Base-by-base conservation (phyloP, 2,888 invertebrate genomes). In the Rhagophthalmus giganteus region DNA sequence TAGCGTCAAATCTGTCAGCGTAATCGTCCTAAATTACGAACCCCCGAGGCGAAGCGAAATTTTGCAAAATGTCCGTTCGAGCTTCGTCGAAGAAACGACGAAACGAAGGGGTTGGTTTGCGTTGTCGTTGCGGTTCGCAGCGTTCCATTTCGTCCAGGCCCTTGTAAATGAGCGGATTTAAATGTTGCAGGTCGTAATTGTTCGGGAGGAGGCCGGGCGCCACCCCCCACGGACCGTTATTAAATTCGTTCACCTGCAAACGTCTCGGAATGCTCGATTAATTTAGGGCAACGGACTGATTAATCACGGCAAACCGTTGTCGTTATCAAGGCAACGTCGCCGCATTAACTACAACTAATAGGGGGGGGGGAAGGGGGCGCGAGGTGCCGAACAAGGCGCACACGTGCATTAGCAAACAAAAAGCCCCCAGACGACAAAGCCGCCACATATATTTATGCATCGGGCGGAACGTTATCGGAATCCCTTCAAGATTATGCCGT, bases 51-150 rank as follows among this genome's bases (percentile, higher is more conserved):
- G 24, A 32, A 31, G 25, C 41, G 10, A 33, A 30, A 32, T 41
- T 31, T 41, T 26, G 24, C 8, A 12, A 37, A 37, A 37, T 37
- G 26, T 25, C 30, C 20, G 30, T 24, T 31, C n/a, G 20, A 35
- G 27, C 26, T 37, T 14, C 1, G 3, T 7, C 10, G n/a, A 20
- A 38, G 37, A 35, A 30, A 37, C 35, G 31, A 45, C 31, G 45
- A 35, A 37, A 37, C 45, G 45, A 45, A n/a, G n/a, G 35, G 45
- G 45, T 45, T 37, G 35, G 34, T 45, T 45, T 45, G 37, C 35
- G 45, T 45, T 24, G 28, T 30, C 28, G 45, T 45, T 37, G 37
- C 9, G 45, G 45, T 35, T 45, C 31, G 14, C 32, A 26, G 16
- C n/a, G 24, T 41, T 32, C 15, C 25, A 25, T 33, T 32, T 24